Conservation (phyloP, 2,888 invertebrate species). For the Mantis religiosa region DNA sequence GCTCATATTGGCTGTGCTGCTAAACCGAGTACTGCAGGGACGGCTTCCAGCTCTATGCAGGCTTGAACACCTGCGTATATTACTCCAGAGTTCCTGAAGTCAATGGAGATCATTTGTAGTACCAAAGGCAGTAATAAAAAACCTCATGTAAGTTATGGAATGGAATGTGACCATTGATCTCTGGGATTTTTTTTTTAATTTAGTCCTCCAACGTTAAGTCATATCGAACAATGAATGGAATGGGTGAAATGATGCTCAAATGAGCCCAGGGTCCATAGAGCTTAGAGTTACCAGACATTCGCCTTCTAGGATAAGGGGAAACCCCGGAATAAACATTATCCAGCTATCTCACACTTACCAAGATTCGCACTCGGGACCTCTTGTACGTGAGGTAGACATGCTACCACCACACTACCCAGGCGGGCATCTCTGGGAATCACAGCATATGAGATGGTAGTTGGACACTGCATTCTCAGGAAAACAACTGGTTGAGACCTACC, state of each 20-base stretch:
- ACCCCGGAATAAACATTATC: too few relatives aligned
- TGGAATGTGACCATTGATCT: conserved; percentile 84
- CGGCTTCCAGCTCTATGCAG: conserved; percentile 56
- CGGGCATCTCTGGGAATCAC: conserved; percentile 84
- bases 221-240: too few relatives aligned
- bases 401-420: too few relatives aligned
- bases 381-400: too few relatives aligned
- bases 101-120: conserved; percentile 52
- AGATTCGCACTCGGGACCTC: too few relatives aligned
- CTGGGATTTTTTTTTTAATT: too few relatives aligned
- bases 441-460: conserved; percentile 75
- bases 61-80: conserved; percentile 85
- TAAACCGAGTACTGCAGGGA: conserved; percentile 58
- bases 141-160: conserved; percentile 40
- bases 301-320: too few relatives aligned
- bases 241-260: too few relatives aligned
- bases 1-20: conserved; percentile 82
- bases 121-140: conserved; percentile 47
- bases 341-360: too few relatives aligned
- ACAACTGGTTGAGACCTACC: conserved; percentile 44
- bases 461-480: conserved; percentile 66
- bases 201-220: too few relatives aligned
- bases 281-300: too few relatives aligned
- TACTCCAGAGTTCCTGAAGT: conserved; percentile 76
- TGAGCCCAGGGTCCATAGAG: too few relatives aligned